Conservation (phyloP, 2,888 invertebrate species). For the Morpho deidamia region DNA sequence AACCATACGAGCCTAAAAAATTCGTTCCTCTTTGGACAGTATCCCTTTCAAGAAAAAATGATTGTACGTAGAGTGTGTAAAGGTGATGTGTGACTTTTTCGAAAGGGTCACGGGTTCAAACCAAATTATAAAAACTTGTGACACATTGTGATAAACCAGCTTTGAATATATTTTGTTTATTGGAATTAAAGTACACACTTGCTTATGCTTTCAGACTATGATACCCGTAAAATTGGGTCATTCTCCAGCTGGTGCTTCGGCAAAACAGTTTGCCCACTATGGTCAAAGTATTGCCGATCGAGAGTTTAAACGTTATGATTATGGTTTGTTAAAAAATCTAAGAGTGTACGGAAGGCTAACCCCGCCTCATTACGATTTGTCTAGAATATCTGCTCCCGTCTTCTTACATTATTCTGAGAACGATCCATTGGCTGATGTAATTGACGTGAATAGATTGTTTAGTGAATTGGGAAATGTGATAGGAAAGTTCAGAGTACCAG, state of each 20-base stretch:
- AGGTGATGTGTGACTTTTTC: no score
- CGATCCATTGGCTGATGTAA: constrained; percentile 80
- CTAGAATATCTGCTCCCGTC: constrained; percentile 71
- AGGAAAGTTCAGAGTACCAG: constrained; percentile 75
- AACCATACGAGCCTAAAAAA: no score
- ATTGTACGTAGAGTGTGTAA: no score
- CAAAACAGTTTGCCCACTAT: constrained; percentile 82
- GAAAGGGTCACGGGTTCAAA: no score
- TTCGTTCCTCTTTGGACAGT: no score
- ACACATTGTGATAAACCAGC: no score
- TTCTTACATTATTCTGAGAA: constrained; percentile 81
- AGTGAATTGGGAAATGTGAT: constrained; percentile 72
- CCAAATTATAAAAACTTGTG: no score
- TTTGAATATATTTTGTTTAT: no score
- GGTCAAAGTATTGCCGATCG: constrained; percentile 75
- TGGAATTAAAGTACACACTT: no score
- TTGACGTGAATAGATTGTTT: constrained; percentile 76
- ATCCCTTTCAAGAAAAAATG: no score
- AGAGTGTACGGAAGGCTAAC: constrained; percentile 53
- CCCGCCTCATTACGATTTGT: constrained; percentile 74
- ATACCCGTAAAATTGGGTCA: constrained; percentile 77
- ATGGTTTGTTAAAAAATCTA: constrained; percentile 60
- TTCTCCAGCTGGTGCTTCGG: constrained; percentile 82
- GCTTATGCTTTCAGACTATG: constrained; percentile 60
- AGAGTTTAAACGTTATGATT: constrained; percentile 65